Percentiles rank a stretch among this genome's conserved stretches.
phyloP scores from a whole-genome alignment of 2,888 invertebrate species.

The Stratiomys singularior region DNA sequence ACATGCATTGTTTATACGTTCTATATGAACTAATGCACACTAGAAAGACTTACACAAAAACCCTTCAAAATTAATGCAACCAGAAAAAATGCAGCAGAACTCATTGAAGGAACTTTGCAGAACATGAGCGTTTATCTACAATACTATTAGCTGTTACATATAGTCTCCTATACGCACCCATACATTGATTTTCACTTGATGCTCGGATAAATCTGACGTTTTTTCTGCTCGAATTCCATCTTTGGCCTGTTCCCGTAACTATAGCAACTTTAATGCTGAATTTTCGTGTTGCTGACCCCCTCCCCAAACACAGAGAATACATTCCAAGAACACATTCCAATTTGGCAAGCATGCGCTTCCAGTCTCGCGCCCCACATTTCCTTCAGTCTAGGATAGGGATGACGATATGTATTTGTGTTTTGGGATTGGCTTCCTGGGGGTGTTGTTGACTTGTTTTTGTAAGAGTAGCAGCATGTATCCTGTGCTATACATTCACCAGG shows the following conservation, averaged over 20 bases:
- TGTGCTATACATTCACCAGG: not conserved
- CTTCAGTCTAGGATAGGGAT: not conserved
- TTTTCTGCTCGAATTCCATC: too few species aligned
- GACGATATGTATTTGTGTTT: not conserved
- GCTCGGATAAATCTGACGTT: too few species aligned
- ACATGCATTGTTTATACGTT: too few species aligned
- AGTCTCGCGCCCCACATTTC: not conserved
- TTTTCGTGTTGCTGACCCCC: not conserved
- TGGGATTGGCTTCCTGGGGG: conserved; percentile 41
- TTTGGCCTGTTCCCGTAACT: not conserved
- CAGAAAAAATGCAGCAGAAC: too few species aligned
- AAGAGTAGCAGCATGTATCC: not conserved
- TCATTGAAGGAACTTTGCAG: too few species aligned
- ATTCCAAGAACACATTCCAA: conserved; percentile 3
- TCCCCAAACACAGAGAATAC: not conserved
- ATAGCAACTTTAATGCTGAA: conserved; percentile 7
- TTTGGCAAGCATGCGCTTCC: conserved; percentile 13
- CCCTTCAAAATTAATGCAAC: too few species aligned
- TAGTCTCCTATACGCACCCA: too few species aligned
- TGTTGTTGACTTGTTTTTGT: conserved; percentile 11
- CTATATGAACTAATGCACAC: too few species aligned
- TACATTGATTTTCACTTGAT: too few species aligned
- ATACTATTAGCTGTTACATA: too few species aligned
- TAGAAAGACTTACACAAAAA: too few species aligned
- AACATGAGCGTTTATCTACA: too few species aligned